Evolutionary conservation across 1,140 invertebrate genomes (phyloP).

Genomic region (Homalodisca vitripennis): DNA sequence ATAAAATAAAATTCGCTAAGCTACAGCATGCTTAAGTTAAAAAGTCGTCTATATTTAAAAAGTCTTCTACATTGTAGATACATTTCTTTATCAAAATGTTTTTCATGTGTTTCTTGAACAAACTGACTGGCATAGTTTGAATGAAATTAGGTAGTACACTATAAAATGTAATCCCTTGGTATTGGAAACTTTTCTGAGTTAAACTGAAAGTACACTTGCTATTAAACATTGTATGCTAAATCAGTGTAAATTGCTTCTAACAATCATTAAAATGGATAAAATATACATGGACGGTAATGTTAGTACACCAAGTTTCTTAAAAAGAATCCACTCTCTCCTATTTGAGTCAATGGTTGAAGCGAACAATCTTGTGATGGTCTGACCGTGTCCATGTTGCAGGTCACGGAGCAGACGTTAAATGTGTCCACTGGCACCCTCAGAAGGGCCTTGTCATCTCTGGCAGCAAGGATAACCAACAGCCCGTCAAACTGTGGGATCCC

Average conservation of each 20-base stretch:
- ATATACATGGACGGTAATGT: neutral
- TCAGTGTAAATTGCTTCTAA: neutral
- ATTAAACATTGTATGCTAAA: neutral
- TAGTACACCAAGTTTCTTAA: neutral
- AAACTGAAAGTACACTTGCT: neutral
- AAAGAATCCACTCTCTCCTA: neutral
- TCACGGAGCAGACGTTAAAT: constrained; percentile 99
- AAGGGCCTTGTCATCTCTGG: constrained; percentile 98
- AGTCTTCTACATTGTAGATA: too few species aligned
- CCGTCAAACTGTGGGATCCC: constrained; percentile 99
- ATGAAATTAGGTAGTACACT: too few species aligned
- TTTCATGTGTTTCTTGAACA: too few species aligned
- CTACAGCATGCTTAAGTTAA: too few species aligned
- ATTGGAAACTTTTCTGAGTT: too few species aligned
- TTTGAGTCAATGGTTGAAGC: neutral
- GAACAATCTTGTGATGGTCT: neutral
- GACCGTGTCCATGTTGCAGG: constrained; percentile 55
- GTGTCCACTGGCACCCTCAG: constrained; percentile 99
- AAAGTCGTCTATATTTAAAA: too few species aligned
- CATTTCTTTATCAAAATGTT: too few species aligned
- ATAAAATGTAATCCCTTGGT: too few species aligned
- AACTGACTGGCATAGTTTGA: too few species aligned
- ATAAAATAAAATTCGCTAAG: too few species aligned
- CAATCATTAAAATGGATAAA: neutral
- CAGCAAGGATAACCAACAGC: constrained; percentile 99